phyloP scores from a whole-genome alignment of 1,140 invertebrate species.

The Homalodisca vitripennis region DNA sequence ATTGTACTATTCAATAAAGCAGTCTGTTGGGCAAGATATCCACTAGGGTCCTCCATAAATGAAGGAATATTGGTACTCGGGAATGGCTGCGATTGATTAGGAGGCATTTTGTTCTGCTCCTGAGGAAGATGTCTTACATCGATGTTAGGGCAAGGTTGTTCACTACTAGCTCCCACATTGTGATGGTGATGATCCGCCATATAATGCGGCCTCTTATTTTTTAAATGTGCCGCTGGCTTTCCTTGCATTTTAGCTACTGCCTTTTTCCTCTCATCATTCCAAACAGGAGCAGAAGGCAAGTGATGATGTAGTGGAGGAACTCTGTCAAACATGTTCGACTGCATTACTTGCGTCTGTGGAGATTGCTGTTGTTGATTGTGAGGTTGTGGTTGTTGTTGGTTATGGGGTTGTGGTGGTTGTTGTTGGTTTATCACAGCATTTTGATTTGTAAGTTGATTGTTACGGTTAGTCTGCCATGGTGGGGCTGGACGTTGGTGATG shows the following conservation, averaged over 20 bases:
- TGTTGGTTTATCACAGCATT: constrained; percentile 24
- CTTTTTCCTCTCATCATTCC: constrained; percentile 60
- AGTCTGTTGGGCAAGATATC: constrained; percentile 84
- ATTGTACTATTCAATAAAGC: constrained; percentile 81
- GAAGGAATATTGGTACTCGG: constrained; percentile 53
- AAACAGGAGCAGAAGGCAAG: constrained; percentile 57
- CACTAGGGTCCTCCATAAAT: constrained; percentile 87
- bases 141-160: constrained; percentile 54
- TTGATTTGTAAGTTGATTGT: constrained; percentile 13
- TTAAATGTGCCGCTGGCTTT: constrained; percentile 53
- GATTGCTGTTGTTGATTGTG: constrained; percentile 18
- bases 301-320: constrained; percentile 72
- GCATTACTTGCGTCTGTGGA: constrained; percentile 37
- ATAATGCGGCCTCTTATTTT: constrained; percentile 56
- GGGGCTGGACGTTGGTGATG: constrained; percentile 29
- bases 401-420: background rate
- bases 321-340: constrained; percentile 56
- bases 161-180: constrained; percentile 40
- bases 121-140: constrained; percentile 47
- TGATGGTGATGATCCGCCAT: constrained; percentile 38
- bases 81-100: constrained; percentile 17
- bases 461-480: constrained; percentile 22
- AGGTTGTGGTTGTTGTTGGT: background rate
- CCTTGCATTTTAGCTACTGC: constrained; percentile 53
- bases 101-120: constrained; percentile 33